phyloP scores from a whole-genome alignment of 1,140 invertebrate genomes.

The Heterodera carotae region DNA sequence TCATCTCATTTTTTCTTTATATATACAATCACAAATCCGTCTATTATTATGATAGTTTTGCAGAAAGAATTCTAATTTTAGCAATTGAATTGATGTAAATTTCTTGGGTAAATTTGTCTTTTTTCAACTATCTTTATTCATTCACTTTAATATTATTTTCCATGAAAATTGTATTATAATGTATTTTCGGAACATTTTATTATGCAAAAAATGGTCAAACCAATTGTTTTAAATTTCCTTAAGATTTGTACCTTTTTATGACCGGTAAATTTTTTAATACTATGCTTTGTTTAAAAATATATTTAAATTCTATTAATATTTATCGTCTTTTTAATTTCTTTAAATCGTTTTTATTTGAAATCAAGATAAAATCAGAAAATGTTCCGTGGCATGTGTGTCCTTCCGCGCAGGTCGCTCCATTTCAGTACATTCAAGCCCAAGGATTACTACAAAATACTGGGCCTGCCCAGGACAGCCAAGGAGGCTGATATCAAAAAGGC shows the following conservation, averaged over 20 bases:
- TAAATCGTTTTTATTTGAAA: neutral
- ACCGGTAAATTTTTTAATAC: too few species aligned
- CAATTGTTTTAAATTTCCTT: too few species aligned
- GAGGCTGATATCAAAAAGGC: constrained; percentile 96
- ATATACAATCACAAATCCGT: neutral
- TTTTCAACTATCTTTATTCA: neutral
- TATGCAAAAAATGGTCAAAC: too few species aligned
- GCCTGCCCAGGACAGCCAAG: constrained; percentile 84
- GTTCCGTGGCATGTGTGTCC: neutral
- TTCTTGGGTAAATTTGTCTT: neutral
- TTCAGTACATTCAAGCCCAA: constrained; percentile 20
- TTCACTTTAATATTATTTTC: too few species aligned
- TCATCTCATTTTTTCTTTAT: neutral
- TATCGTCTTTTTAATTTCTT: neutral
- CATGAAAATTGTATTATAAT: too few species aligned
- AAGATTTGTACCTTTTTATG: too few species aligned
- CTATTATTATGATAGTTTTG: too few species aligned
- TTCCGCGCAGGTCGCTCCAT: constrained; percentile 32
- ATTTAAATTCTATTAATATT: too few species aligned
- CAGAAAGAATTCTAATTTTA: too few species aligned
- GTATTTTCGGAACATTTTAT: too few species aligned
- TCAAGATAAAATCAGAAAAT: too few species aligned
- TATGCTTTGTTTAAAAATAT: too few species aligned
- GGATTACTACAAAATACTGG: constrained; percentile 86
- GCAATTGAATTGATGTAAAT: neutral